Base-by-base conservation (phyloP, 2,797 vertebrate genomes). In the Molothrus aeneus region DNA sequence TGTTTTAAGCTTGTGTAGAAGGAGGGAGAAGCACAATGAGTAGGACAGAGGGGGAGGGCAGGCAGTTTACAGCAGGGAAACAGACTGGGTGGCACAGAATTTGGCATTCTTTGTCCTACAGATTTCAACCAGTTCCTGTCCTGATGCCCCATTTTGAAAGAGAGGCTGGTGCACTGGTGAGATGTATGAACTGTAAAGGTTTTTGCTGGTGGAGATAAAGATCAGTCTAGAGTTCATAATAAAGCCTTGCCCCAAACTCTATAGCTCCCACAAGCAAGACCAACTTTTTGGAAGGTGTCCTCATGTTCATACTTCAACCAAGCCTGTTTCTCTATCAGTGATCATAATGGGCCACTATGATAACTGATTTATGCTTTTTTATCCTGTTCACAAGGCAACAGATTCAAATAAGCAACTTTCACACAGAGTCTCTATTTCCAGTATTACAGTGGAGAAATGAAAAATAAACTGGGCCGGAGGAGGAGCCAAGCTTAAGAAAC, bases 401-500 rank as follows among this genome's bases (percentile, higher is more conserved):
- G 34, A 34, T 40, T 26, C 24, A 78, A 80, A 51, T 64, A 74
- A 88, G 47, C 31, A 61, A 36, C 18, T 84, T 80, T 9, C 50
- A 28, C 53, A 57, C 11, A 78, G 19, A 72, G 34, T 17, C 80
- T 86, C 80, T 74, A 36, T 63, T 93, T 91, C n/a, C 50, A 65
- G 5, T 72, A 7, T 47, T 73, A 45, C 10, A 56, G 28, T 36
- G 25, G 28, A 20, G 43, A 80, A 90, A 78, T 91, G 36, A 86
- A 87, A 64, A 64, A 16, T 45, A 65, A 26, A 42, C 47, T 47
- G n/a, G 47, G 54, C 25, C 26, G 68, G 73, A 77, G 82, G 72
- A 94, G 34, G 66, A 92, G 31, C 42, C 77, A 79, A 88, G 57
- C 71, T 61, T 69, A 64, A 69, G 86, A 84, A 78, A 50, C 6